Base-by-base conservation (phyloP, 2,797 vertebrate species). In the Dicrostonyx torquatus region DNA sequence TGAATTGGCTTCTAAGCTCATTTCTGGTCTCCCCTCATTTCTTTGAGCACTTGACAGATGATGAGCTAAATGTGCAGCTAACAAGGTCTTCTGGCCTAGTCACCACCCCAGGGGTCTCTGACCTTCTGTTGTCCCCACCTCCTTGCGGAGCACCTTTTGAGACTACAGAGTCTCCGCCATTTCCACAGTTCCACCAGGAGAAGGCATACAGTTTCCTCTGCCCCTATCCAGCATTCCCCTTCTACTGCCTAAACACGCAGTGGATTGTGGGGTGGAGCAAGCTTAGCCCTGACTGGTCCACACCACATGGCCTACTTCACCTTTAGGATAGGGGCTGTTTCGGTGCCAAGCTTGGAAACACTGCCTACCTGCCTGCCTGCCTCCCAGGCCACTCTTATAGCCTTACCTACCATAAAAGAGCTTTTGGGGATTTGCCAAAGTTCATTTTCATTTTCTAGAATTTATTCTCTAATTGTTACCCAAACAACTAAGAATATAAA, bases 191-290 rank as follows among this genome's bases (percentile, higher is more conserved):
- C 84, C 10, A 22, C 50, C 29, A 40, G 37, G 34, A 79, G n/a
- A 72, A 10, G 34, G 55, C 31, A 40, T 0, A 3, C 20, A 4
- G 26, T 43, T 34, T 3, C 68, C 22, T 78, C 40, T 72, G 70
- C 31, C 37, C 17, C 2, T 6, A 7, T 12, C 8, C 0, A 2
- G 7, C 26, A 34, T 58, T 10, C 68, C 24, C 40, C 53, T 34
- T 58, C 53, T 9, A 22, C 8, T n/a, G 45, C 68, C 31, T 0
- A 1, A 18, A 34, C 0, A 0, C 1, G 0, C 37, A 6, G 31
- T 6, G 34, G 43, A 29, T 5, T 6, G 8, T 4, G 34, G 45
- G 1, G 5, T 4, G 3, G n/a, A 64, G 24, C 80, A 53, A 26
- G 34, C 6, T 2, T 6, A 22, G 58, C 86, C 6, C 15, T 31